Evolutionary conservation across 2,113 vertebrate species (phyloP).

Genomic region (Nycticryphes semicollaris): DNA sequence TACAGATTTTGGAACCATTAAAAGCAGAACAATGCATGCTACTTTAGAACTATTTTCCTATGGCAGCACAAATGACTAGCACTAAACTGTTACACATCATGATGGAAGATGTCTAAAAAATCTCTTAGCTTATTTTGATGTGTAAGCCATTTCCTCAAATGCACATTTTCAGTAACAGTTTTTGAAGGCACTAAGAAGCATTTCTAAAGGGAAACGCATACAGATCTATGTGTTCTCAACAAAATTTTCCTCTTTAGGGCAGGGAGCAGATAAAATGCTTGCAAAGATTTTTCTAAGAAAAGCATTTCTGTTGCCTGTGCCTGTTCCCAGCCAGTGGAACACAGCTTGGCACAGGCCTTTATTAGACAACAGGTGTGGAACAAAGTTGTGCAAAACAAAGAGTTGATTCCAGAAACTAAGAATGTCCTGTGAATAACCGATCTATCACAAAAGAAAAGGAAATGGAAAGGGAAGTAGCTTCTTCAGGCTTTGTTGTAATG

Average conservation of each 20-base stretch:
- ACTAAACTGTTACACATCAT: neutral
- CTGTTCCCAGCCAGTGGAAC: constrained; percentile 9
- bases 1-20: neutral
- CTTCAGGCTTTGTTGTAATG: neutral
- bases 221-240: neutral
- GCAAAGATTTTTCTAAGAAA: constrained; percentile 35
- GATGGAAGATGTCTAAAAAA: neutral
- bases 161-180: neutral
- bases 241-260: neutral
- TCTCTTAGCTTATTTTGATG: neutral
- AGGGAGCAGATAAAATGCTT: constrained; percentile 2
- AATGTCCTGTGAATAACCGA: neutral
- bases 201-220: neutral
- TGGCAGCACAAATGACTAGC: neutral
- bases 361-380: constrained; percentile 20
- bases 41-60: neutral
- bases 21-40: neutral
- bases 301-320: constrained; percentile 12
- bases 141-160: neutral
- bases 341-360: constrained; percentile 28
- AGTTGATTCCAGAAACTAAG: constrained; percentile 26
- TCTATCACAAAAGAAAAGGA: neutral
- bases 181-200: neutral
- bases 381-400: constrained; percentile 30
- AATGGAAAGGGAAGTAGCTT: neutral